These are phyloP conservation scores for Fistularia commersonii DNA, from an alignment of 2,797 vertebrate species.

Conservation along the genomic window DNA sequence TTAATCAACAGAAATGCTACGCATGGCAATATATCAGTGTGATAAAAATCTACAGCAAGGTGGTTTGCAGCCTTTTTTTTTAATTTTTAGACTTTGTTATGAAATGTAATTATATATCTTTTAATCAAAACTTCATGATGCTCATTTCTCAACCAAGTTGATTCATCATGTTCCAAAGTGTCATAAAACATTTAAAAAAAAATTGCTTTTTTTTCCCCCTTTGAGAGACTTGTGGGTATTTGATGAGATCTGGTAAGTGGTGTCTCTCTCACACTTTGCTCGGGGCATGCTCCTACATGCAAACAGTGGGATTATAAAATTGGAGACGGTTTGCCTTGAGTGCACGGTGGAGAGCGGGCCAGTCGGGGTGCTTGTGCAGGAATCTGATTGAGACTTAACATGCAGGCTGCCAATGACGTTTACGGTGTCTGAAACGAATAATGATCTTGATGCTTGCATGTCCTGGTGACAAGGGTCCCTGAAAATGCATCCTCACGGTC, in stretches of 20 bases:
- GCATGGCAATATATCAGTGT: no score
- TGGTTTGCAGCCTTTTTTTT: no score
- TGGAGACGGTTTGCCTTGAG: constrained; percentile 34
- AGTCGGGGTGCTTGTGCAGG: neutral
- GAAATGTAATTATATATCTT: constrained; percentile 16
- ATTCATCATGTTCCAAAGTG: constrained; percentile 15
- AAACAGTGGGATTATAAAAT: constrained; percentile 56
- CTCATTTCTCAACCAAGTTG: constrained; percentile 22
- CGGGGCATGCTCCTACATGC: constrained; percentile 56
- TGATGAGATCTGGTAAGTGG: constrained; percentile 13
- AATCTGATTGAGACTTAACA: constrained; percentile 3
- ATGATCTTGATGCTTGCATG: no score
- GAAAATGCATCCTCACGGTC: no score
- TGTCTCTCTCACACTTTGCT: no score
- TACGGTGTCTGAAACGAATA: no score
- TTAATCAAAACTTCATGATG: constrained; percentile 25
- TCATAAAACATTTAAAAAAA: constrained; percentile 32
- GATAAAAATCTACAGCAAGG: no score
- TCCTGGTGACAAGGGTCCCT: no score
- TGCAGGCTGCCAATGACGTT: constrained; percentile 6
- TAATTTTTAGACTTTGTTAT: neutral
- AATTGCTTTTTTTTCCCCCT: constrained; percentile 53
- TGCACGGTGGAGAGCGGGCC: constrained; percentile 33
- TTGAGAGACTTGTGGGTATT: constrained; percentile 40
- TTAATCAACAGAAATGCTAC: no score